Percentiles rank a stretch among this genome's conserved stretches.
Evolutionary conservation across 2,797 vertebrate species (phyloP).

Genomic region (Sebastes itinus): DNA sequence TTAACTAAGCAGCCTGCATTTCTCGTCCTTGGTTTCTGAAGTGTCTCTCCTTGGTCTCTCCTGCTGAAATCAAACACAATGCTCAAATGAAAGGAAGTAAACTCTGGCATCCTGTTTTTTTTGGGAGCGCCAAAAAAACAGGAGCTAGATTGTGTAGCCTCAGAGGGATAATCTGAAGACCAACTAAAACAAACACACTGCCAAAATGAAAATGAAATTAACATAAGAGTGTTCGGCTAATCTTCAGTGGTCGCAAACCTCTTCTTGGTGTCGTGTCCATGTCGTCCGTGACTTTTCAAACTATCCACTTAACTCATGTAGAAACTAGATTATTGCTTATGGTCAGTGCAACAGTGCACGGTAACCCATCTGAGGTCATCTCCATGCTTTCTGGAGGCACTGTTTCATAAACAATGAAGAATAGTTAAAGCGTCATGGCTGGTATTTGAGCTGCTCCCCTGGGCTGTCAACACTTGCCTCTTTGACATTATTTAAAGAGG

Average conservation of each 20-base stretch:
- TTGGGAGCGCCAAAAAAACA: conserved; percentile 10
- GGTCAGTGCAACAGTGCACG: not conserved
- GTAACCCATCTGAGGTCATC: not conserved
- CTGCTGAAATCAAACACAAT: conserved; percentile 51
- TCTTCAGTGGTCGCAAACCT: not conserved
- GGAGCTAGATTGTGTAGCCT: not conserved
- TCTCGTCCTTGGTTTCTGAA: not conserved
- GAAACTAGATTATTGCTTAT: not conserved
- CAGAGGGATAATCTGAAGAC: not conserved
- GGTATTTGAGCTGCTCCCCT: conserved; percentile 15
- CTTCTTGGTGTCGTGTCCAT: not conserved
- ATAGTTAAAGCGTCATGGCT: conserved; percentile 23
- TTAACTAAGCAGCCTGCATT: not conserved
- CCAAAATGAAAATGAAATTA: not conserved
- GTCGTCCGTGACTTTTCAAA: not conserved
- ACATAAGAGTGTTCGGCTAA: not conserved
- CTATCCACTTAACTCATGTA: not conserved
- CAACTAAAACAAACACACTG: not conserved
- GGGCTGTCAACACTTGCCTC: conserved; percentile 5
- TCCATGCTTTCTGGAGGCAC: conserved; percentile 1
- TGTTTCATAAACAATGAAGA: conserved; percentile 42
- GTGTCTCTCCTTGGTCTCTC: conserved; percentile 6
- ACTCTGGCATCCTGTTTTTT: conserved; percentile 68
- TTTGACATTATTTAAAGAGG: conserved; percentile 2
- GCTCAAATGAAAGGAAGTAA: conserved; percentile 64